Evolutionary conservation across 2,888 invertebrate species (phyloP), one percentile per base, ranked within the genome.

Genomic region (Morpho helenor): DNA sequence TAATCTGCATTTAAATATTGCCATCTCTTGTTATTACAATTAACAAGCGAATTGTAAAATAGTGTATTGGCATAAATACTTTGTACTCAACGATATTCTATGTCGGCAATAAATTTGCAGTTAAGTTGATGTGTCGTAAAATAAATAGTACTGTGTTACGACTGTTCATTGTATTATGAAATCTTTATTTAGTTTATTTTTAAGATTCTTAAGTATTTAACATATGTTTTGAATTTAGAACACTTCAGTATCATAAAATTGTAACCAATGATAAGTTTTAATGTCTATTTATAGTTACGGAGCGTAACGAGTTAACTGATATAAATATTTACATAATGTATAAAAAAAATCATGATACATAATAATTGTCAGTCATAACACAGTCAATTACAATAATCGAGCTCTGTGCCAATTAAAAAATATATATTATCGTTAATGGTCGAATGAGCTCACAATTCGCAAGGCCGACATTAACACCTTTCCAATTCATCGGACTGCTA

Each of bases 71-170:
- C 65, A 63, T 66, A 67, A 56, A 68, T 67, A 67, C 61, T 73
- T 73, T 73, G 73, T 73, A 73, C 73, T 72, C 67, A 62, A 65
- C 55, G 62, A 66, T 65, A 63, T 62, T 66, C 64, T 59, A 62
- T 56, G 54, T 52, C 56, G 53, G 61, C 60, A 60, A 60, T 59
- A 63, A 68, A 65, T 66, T 66, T 65, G 64, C 67, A 68, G 66
- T 63, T 59, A 60, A 64, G 54, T 60, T 60, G 58, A 64, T 62
- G 65, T 58, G 57, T 63, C 59, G 60, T 61, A 65, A 62, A 65
- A 57, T 61, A 62, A 55, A 57, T 57, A 60, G 44, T 41, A 47
- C 57, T 61, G 52, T 62, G 59, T 60, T 62, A 64, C 57, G 63
- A 62, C 63, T 64, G 64, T 39, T 62, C 58, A 62, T 51, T 62